A percentile compares a stretch with the other conserved stretches of the same genome.
Conservation (phyloP, 2,888 invertebrate species). For the Xestoiulus laeticollis region DNA sequence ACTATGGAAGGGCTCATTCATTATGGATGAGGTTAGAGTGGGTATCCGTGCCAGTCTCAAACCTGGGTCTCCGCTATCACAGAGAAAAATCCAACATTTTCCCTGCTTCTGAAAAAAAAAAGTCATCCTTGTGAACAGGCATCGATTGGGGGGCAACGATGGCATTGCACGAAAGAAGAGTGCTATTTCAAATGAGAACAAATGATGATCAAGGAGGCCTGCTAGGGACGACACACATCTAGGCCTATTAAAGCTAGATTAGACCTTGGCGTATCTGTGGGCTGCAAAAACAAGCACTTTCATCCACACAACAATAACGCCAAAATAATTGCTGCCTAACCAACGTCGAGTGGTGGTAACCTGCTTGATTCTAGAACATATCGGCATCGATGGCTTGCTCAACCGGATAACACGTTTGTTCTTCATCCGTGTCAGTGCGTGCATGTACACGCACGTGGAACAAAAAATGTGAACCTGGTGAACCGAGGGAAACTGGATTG, state of each 20-base stretch:
- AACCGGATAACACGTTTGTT: background rate
- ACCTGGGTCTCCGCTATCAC: background rate
- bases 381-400: background rate
- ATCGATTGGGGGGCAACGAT: background rate
- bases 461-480: background rate
- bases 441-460: background rate
- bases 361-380: background rate
- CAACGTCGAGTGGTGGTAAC: background rate
- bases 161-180: background rate
- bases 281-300: background rate
- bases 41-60: background rate
- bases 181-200: background rate
- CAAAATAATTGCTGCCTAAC: constrained; percentile 2
- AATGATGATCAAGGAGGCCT: constrained; percentile 8
- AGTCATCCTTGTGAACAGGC: background rate
- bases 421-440: background rate
- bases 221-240: background rate
- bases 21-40: constrained; percentile 27
- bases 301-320: constrained; percentile 13
- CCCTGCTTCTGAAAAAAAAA: constrained; percentile 3
- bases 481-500: background rate
- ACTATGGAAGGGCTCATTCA: background rate
- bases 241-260: constrained; percentile 22
- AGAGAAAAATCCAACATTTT: background rate
- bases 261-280: background rate